phyloP scores from a whole-genome alignment of 2,797 vertebrate genomes.

The Oreochromis mossambicus region DNA sequence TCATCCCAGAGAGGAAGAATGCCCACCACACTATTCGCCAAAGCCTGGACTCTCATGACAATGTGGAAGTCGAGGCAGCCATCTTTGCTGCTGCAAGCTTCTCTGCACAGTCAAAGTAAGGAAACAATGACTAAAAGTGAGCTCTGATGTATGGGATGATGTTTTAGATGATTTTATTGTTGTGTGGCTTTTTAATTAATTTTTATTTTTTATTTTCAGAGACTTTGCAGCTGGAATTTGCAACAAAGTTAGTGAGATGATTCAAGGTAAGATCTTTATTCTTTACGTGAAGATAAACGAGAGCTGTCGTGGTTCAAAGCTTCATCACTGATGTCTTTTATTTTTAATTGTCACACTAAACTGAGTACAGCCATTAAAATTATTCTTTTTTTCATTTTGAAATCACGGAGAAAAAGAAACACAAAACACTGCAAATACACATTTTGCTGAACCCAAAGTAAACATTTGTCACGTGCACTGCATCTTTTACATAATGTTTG shows the following conservation, averaged over 20 bases:
- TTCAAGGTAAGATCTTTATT: constrained; percentile 85
- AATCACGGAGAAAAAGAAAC: not conserved
- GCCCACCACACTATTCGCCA: constrained; percentile 98
- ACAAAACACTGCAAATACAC: not conserved
- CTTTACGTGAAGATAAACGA: not conserved
- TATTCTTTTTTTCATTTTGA: not conserved
- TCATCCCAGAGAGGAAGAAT: constrained; percentile 97
- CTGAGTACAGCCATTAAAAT: not conserved
- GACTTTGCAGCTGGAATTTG: constrained; percentile 98
- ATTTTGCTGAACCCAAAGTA: not conserved
- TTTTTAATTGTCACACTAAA: not conserved
- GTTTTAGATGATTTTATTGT: not conserved
- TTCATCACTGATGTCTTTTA: not conserved
- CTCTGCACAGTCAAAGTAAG: constrained; percentile 96
- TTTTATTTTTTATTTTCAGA: constrained; percentile 65
- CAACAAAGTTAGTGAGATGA: constrained; percentile 99
- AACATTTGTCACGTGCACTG: not conserved
- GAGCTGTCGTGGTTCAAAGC: not conserved
- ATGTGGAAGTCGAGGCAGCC: constrained; percentile 96
- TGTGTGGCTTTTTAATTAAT: not conserved
- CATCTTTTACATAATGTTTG: not conserved
- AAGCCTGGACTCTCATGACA: constrained; percentile 97
- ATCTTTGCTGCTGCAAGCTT: constrained; percentile 97
- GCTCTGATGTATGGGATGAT: not conserved
- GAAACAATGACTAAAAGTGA: not conserved